Evolutionary conservation across 2,797 vertebrate genomes (phyloP).

Genomic region (Brotula barbata): DNA sequence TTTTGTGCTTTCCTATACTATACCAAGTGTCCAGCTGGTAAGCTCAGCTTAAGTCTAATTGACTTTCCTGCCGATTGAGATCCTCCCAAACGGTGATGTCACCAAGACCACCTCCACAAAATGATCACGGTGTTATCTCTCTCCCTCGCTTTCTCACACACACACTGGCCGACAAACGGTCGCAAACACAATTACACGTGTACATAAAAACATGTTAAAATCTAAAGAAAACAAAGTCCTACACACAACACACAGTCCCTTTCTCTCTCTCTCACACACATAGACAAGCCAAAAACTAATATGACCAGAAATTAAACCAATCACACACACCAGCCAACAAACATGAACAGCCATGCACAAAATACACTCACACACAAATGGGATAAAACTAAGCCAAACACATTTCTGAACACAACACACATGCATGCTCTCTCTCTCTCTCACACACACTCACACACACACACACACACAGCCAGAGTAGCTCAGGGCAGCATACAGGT

Average conservation of each 20-base stretch:
- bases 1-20: conserved; percentile 14
- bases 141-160: conserved; percentile 11
- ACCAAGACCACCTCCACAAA: conserved; percentile 53
- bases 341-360: no score
- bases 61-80: conserved; percentile 79
- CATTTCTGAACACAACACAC: no score
- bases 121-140: conserved; percentile 34
- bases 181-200: neutral
- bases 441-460: conserved; percentile 24
- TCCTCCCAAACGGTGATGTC: conserved; percentile 78
- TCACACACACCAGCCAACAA: no score
- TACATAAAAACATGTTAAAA: conserved; percentile 10
- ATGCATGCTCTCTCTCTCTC: no score
- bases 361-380: no score
- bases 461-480: conserved; percentile 45
- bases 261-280: no score
- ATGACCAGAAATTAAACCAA: no score
- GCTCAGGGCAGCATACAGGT: conserved; percentile 45
- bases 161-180: neutral
- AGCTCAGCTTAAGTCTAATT: conserved; percentile 80
- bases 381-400: no score
- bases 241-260: no score
- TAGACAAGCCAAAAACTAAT: no score
- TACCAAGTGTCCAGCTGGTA: conserved; percentile 73
- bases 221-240: no score